phyloP scores from a whole-genome alignment of 2,888 invertebrate genomes.

The Drosophila colorata region DNA sequence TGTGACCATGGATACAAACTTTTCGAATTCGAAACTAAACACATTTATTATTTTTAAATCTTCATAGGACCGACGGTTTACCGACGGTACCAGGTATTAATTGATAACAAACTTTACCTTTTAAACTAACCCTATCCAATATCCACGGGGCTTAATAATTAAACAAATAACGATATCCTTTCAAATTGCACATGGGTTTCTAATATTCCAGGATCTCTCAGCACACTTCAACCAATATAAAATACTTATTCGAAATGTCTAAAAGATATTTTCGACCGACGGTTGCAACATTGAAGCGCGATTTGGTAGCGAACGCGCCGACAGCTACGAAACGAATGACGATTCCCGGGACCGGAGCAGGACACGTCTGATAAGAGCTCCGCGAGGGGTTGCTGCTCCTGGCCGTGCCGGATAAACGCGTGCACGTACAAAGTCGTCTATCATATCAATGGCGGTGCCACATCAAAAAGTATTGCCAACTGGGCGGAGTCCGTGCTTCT shows the following conservation, averaged over 20 bases:
- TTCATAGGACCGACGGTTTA: not conserved
- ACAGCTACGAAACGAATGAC: slow-evolving; percentile 63
- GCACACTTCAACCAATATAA: slow-evolving; percentile 7
- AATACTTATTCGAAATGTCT: slow-evolving; percentile 4
- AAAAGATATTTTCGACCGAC: slow-evolving; percentile 12
- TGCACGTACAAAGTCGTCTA: slow-evolving; percentile 20
- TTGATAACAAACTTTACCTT: slow-evolving; percentile 29
- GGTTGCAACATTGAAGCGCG: slow-evolving; percentile 51
- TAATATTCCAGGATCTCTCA: not conserved
- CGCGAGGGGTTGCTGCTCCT: slow-evolving; percentile 46
- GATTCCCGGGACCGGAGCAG: slow-evolving; percentile 34
- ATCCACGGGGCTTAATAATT: not conserved
- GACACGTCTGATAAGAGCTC: slow-evolving; percentile 61
- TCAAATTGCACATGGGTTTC: slow-evolving; percentile 43
- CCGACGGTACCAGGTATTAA: slow-evolving; percentile 2
- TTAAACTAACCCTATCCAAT: slow-evolving; percentile 18
- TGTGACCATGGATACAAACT: not conserved
- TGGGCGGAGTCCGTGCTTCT: slow-evolving; percentile 50
- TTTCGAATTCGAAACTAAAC: not conserved
- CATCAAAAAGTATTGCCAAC: slow-evolving; percentile 53
- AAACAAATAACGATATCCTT: slow-evolving; percentile 5
- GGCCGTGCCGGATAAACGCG: slow-evolving; percentile 26
- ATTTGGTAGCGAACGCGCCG: slow-evolving; percentile 54
- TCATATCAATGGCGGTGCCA: slow-evolving; percentile 69
- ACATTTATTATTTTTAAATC: not conserved